Conservation (phyloP, 2,797 vertebrate genomes). For the Chromis chromis region DNA sequence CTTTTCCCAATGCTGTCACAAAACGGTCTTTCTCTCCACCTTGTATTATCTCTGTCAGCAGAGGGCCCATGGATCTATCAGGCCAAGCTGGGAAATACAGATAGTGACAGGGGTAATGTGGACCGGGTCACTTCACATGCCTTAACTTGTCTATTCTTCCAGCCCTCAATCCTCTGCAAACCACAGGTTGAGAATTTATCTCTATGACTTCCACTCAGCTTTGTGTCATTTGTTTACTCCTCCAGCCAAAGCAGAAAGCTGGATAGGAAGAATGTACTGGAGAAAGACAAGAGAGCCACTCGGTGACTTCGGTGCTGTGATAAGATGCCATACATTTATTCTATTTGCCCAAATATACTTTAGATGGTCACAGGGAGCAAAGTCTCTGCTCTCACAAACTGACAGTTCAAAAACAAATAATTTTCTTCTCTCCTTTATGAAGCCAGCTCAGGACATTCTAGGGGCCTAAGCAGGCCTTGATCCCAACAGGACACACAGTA, state of each 20-base stretch:
- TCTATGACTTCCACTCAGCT: slow-evolving; percentile 53
- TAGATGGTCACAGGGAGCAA: not conserved
- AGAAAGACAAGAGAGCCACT: slow-evolving; percentile 27
- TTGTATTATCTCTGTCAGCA: slow-evolving; percentile 82
- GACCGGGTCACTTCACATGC: slow-evolving; percentile 77
- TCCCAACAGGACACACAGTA: not conserved
- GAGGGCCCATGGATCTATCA: slow-evolving; percentile 79
- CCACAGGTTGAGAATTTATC: slow-evolving; percentile 66
- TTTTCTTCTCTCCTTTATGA: not conserved
- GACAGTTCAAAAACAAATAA: slow-evolving; percentile 1
- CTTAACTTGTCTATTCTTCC: slow-evolving; percentile 60
- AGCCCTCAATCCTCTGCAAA: slow-evolving; percentile 58
- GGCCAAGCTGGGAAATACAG: slow-evolving; percentile 77
- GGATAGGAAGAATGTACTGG: slow-evolving; percentile 39
- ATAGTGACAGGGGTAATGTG: slow-evolving; percentile 79
- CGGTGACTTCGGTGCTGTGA: not conserved
- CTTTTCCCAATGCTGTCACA: slow-evolving; percentile 80
- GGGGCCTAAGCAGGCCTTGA: not conserved
- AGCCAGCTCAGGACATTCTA: not conserved
- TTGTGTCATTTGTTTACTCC: slow-evolving; percentile 60
- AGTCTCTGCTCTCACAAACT: not conserved
- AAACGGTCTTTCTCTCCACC: slow-evolving; percentile 73
- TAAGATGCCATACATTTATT: slow-evolving; percentile 8
- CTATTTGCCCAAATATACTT: not conserved
- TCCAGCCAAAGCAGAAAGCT: slow-evolving; percentile 5